Base-by-base conservation (phyloP, 2,113 vertebrate genomes). In the Coptodon rendalli region DNA sequence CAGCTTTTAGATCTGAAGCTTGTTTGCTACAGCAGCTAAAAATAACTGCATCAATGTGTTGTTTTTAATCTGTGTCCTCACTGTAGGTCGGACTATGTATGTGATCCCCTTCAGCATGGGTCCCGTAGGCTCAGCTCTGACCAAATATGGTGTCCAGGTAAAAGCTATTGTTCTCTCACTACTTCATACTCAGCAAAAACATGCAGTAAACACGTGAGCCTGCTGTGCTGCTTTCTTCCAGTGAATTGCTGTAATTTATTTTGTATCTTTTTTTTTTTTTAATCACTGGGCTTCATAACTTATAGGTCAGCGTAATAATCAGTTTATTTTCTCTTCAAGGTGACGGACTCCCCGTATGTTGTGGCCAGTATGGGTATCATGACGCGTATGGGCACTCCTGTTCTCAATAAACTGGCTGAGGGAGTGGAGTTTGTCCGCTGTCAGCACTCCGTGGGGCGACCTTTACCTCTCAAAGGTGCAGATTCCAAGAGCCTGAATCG, bases 21-120 rank as follows among this genome's bases (percentile, higher is more conserved):
- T 2, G 34, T 66, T 66, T 66, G 19, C 61, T 66, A 66, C 19
- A 36, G 11, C 34, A n/a, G 61, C 34, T 66, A 66, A 38, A 66
- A 0, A 5, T 22, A 38, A 68, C 27, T 59, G 4, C 3, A 10
- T 61, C 19, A 73, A n/a, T n/a, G 11, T 40, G 50, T 4, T 43
- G 24, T 22, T 36, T 53, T 34, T 31, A 13, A 17, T 34, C 14
- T 78, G n/a, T 63, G 24, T 45, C 38, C 34, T 86, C 92, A 92
- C 59, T 80, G 0, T 90, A 99, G 99, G 98, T 57, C 98, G 98
- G 9, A 99, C 97, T 11, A 99, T 99, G 99, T 99, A 98, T 2
- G 97, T 99, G 89, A 98, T 99, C 81, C 98, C 99, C 3, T 99
- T 98, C 96, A 99, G 98, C 94, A 99, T 99, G 99, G 99, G 99